Percentiles rank a stretch among this genome's conserved stretches.
phyloP scores from a whole-genome alignment of 2,797 vertebrate genomes.

The Hippocampus kuda region DNA sequence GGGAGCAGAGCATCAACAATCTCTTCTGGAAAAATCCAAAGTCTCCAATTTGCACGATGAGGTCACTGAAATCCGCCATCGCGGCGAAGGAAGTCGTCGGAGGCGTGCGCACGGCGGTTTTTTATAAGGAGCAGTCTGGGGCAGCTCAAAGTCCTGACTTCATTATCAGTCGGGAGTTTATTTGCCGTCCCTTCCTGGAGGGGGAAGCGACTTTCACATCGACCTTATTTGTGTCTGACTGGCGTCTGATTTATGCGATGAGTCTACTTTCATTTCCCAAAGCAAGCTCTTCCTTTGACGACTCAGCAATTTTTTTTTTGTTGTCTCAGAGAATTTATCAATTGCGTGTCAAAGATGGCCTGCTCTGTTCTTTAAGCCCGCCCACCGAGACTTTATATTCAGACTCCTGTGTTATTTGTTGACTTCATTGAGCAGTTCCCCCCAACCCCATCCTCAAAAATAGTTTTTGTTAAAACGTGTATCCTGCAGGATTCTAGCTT shows the following conservation, averaged over 20 bases:
- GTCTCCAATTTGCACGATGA: conserved; percentile 17
- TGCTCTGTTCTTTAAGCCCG: too few relatives aligned
- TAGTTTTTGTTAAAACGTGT: too few relatives aligned
- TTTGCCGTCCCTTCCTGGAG: neutral
- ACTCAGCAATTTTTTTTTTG: too few relatives aligned
- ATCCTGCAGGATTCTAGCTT: too few relatives aligned
- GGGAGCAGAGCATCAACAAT: conserved; percentile 10
- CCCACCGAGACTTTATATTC: too few relatives aligned
- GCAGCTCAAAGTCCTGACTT: neutral
- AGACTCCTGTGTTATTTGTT: too few relatives aligned
- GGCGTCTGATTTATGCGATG: neutral
- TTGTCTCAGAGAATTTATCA: too few relatives aligned
- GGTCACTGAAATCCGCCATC: conserved; percentile 23
- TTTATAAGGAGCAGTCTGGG: neutral
- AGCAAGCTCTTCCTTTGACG: neutral
- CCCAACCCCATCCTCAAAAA: too few relatives aligned
- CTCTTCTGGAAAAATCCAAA: conserved; percentile 30
- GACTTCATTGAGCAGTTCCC: too few relatives aligned
- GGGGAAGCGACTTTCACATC: neutral
- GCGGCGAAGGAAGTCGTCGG: neutral
- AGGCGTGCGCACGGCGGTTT: neutral
- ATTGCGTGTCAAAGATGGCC: too few relatives aligned
- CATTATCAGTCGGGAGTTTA: neutral
- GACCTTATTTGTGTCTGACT: neutral
- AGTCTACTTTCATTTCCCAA: neutral